Evolutionary conservation across 2,113 vertebrate species (phyloP).

Genomic region (Siniperca chuatsi): DNA sequence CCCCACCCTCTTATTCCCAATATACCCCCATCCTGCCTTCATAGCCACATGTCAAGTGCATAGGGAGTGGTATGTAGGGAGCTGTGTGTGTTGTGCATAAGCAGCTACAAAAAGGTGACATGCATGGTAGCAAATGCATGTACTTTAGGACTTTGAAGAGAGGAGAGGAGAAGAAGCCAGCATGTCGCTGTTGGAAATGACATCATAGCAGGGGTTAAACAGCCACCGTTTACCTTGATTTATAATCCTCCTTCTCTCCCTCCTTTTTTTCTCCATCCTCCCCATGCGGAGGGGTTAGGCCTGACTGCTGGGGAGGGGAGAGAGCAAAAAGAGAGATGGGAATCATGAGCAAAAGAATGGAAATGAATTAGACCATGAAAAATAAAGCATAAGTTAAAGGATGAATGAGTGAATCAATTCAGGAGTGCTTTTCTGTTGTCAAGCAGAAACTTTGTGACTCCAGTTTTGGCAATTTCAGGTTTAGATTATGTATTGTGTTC

Average conservation of each 20-base stretch:
- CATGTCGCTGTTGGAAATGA: conserved; percentile 78
- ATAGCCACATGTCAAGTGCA: conserved; percentile 61
- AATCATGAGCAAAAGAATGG: conserved; percentile 45
- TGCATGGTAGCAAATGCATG: conserved; percentile 33
- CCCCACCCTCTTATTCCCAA: neutral
- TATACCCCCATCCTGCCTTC: conserved; percentile 8
- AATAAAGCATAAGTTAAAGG: conserved; percentile 41
- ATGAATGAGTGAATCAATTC: conserved; percentile 22
- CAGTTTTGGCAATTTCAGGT: neutral
- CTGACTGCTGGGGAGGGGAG: conserved; percentile 35
- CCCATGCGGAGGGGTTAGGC: conserved; percentile 46
- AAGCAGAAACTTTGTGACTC: conserved; percentile 10
- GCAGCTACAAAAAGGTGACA: conserved; percentile 43
- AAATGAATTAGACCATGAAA: conserved; percentile 62
- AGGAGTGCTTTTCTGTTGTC: conserved; percentile 19
- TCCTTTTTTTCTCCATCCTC: conserved; percentile 30
- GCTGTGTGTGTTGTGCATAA: neutral
- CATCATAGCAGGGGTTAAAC: conserved; percentile 84
- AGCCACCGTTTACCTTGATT: conserved; percentile 85
- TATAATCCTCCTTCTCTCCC: conserved; percentile 73
- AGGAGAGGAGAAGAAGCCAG: conserved; percentile 69
- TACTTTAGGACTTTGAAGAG: conserved; percentile 42
- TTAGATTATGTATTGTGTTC: conserved; percentile 1
- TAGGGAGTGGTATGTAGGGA: conserved; percentile 28
- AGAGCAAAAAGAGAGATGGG: conserved; percentile 14